Base-by-base conservation (phyloP, 1,140 invertebrate species). In the Wasmannia auropunctata region DNA sequence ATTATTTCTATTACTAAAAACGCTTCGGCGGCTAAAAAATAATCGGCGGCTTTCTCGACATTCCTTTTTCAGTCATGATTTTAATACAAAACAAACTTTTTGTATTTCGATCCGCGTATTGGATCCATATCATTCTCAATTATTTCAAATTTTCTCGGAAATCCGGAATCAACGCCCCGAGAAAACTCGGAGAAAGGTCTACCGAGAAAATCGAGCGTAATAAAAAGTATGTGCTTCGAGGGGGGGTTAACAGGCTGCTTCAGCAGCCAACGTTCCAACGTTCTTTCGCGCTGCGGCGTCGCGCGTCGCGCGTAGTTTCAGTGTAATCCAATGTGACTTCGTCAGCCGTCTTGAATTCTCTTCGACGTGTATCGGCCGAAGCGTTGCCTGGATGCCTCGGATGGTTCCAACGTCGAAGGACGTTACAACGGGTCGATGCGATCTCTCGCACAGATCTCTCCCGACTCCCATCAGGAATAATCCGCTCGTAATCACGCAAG, bases 291-390 rank as follows among this genome's bases (percentile, higher is more conserved):
- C 28, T 34, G 63, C 25, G 16, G 40, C 8, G 58, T 31, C 40
- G 56, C 65, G 46, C 46, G 77, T 74, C 49, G n/a, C 49, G 77
- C 49, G 77, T 70, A 81, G 46, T 49, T 81, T 81, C 51, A 25
- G n/a, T 83, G 51, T 72, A 58, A 83, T 83, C 51, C 51, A 28
- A 72, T 83, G 67, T 83, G 79, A 83, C 51, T 83, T 46, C 34
- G 51, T 67, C 40, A 60, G 65, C 67, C 51, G 79, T 83, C 67
- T 83, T 83, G 51, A 83, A 72, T 83, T 70, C 79, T 83, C 79
- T 83, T 83, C 67, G 67, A 60, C 31, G 49, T 83, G 67, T 83
- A 83, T 72, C 79, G 79, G 67, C 51, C 51, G 37, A 4, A 83
- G 67, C n/a, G 76, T 79, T 49, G 51, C 49, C 67, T 72, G 54